Evolutionary conservation across 2,888 invertebrate genomes (phyloP).

Genomic region (Eupsilia transversa): DNA sequence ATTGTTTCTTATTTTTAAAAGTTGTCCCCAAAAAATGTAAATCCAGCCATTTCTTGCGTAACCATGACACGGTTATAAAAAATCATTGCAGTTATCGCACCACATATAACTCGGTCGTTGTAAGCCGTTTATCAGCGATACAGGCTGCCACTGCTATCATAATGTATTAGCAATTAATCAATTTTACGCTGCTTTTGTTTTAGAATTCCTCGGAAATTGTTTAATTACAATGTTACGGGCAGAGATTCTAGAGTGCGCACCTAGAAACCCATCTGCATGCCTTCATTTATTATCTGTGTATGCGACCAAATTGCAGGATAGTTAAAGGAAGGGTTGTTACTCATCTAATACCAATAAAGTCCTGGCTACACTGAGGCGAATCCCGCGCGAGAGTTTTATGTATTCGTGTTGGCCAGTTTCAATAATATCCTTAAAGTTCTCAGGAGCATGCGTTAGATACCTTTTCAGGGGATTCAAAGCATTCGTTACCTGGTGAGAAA

Average conservation of each 20-base stretch:
- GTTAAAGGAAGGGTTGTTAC: too few relatives aligned
- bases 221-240: not conserved
- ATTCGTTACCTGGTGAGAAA: not conserved
- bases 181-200: constrained; percentile 64
- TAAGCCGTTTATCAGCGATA: constrained; percentile 72
- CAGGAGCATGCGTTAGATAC: not conserved
- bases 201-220: constrained; percentile 54
- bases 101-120: constrained; percentile 54
- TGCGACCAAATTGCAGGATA: not conserved
- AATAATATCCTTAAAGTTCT: too few relatives aligned
- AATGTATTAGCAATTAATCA: constrained; percentile 78
- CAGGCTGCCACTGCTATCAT: constrained; percentile 72
- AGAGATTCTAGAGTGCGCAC: not conserved
- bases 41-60: constrained; percentile 53
- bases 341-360: too few relatives aligned
- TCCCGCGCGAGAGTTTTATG: too few relatives aligned
- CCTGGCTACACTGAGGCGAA: too few relatives aligned
- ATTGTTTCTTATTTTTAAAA: not conserved
- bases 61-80: constrained; percentile 66
- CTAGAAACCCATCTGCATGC: too few relatives aligned
- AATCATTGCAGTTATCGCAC: constrained; percentile 71
- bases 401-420: too few relatives aligned
- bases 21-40: constrained; percentile 14
- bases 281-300: not conserved
- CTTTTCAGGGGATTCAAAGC: not conserved